Evolutionary conservation across 2,888 invertebrate genomes (phyloP).

Genomic region (Cancer borealis): DNA sequence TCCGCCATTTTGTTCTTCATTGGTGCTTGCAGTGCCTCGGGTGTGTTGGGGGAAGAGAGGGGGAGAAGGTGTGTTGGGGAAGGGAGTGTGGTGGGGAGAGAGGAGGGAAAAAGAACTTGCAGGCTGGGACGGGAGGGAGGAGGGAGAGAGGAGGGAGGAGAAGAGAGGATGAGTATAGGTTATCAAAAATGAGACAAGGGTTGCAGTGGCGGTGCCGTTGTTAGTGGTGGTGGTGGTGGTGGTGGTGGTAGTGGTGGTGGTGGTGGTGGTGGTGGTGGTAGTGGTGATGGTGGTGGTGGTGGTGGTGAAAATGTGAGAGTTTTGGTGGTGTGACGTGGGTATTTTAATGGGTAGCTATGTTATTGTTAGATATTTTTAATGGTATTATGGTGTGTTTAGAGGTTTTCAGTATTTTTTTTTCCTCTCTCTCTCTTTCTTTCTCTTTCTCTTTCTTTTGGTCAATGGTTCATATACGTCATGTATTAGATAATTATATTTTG

Average conservation of each 20-base stretch:
- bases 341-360: not conserved
- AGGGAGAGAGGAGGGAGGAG: not conserved
- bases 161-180: conserved; percentile 10
- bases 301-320: not conserved
- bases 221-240: not conserved
- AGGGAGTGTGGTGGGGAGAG: not conserved
- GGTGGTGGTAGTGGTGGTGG: not conserved
- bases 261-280: not conserved
- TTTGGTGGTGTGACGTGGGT: not conserved
- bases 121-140: not conserved
- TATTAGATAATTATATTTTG: not conserved
- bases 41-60: not conserved
- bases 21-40: not conserved
- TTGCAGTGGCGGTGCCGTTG: not conserved
- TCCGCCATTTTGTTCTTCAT: conserved; percentile 33
- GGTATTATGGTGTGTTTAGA: not conserved
- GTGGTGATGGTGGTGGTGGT: not conserved
- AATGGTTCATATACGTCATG: no score
- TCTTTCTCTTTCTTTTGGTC: no score
- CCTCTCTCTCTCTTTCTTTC: not conserved
- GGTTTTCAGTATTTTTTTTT: not conserved
- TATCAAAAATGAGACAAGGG: not conserved
- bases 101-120: not conserved
- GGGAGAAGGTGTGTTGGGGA: not conserved
- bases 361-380: not conserved